A percentile compares a stretch with the other conserved stretches of the same genome.
phyloP scores from a whole-genome alignment of 1,140 invertebrate species.

The Pseudomyrmex flavicornis region DNA sequence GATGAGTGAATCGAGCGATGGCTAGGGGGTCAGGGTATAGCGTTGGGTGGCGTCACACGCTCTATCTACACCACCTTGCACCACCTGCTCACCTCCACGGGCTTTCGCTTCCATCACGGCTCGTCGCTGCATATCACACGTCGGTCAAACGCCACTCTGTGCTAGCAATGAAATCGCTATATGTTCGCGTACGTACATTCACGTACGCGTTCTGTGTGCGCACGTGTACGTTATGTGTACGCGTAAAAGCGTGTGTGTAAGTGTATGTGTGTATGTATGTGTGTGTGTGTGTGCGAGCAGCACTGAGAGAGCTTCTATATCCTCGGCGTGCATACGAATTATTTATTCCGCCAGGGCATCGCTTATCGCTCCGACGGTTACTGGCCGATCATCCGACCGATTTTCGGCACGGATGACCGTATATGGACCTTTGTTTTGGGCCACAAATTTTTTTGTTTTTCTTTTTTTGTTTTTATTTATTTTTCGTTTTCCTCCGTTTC shows the following conservation, averaged over 20 bases:
- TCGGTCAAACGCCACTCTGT: slow-evolving; percentile 80
- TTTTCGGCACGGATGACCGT: slow-evolving; percentile 73
- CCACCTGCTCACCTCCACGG: slow-evolving; percentile 63
- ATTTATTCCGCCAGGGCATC: slow-evolving; percentile 72
- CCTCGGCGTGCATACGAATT: slow-evolving; percentile 70
- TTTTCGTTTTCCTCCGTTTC: slow-evolving; percentile 38
- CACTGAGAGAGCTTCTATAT: slow-evolving; percentile 1
- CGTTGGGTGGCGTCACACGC: slow-evolving; percentile 71
- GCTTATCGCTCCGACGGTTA: slow-evolving; percentile 73
- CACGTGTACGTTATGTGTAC: background rate
- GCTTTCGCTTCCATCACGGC: slow-evolving; percentile 69
- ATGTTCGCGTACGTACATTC: slow-evolving; percentile 54
- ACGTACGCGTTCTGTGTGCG: slow-evolving; percentile 53
- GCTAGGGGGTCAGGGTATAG: slow-evolving; percentile 61
- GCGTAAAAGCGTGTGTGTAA: background rate
- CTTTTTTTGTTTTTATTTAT: slow-evolving; percentile 31
- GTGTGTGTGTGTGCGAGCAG: background rate
- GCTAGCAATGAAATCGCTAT: slow-evolving; percentile 79
- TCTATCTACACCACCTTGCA: slow-evolving; percentile 45
- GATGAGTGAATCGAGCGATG: slow-evolving; percentile 59
- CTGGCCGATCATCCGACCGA: slow-evolving; percentile 73
- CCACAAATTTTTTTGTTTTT: slow-evolving; percentile 3
- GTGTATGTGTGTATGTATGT: background rate
- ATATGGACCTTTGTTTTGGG: slow-evolving; percentile 71
- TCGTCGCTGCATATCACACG: slow-evolving; percentile 79